Conservation (phyloP, 2,888 invertebrate species). For the Tortrix viridana region DNA sequence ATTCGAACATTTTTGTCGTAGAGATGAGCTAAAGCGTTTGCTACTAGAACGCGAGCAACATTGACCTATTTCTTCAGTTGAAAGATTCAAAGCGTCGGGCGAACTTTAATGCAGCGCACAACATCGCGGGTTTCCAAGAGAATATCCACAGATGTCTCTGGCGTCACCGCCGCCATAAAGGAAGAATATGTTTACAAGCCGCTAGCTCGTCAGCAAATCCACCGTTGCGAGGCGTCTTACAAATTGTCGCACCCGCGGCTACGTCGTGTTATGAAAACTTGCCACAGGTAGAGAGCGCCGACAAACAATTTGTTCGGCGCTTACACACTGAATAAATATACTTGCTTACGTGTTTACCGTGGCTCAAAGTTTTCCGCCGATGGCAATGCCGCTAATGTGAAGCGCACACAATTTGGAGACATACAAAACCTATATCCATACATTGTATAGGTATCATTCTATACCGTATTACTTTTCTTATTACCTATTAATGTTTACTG, state of each 20-base stretch:
- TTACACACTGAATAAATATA: conserved; percentile 76
- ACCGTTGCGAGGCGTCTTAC: conserved; percentile 60
- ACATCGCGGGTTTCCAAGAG: conserved; percentile 43
- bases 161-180: conserved; percentile 45
- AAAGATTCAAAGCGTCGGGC: conserved; percentile 7
- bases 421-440: conserved; percentile 8
- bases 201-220: conserved; percentile 72
- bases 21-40: background rate
- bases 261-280: conserved; percentile 75
- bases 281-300: conserved; percentile 71
- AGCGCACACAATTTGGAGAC: conserved; percentile 16
- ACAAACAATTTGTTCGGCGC: conserved; percentile 79
- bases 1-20: conserved; percentile 19
- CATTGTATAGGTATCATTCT: too few species aligned
- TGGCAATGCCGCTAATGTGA: conserved; percentile 27
- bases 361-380: conserved; percentile 30
- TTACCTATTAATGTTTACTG: too few species aligned
- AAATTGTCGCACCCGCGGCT: conserved; percentile 77
- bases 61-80: conserved; percentile 17
- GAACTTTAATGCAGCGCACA: conserved; percentile 37
- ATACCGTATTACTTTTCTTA: too few species aligned
- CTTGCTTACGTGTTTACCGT: conserved; percentile 46
- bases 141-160: conserved; percentile 45
- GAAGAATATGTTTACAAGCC: conserved; percentile 68
- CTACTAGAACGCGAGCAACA: background rate